Evolutionary conservation across 2,113 vertebrate species (phyloP).

Genomic region (Noctilio leporinus): DNA sequence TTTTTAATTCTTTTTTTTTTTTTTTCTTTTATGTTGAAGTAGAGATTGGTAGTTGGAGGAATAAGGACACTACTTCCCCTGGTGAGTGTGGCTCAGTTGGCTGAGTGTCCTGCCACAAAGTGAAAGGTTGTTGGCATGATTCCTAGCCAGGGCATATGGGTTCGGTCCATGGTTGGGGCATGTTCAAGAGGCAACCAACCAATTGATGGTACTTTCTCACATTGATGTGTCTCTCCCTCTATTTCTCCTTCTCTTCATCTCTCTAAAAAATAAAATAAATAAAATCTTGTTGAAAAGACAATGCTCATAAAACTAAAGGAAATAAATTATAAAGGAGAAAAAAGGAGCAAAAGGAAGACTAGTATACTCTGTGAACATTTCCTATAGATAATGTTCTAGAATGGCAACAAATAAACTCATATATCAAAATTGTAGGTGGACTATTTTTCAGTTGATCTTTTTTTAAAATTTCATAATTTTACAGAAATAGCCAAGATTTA

Average conservation of each 20-base stretch:
- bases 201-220: too few species aligned
- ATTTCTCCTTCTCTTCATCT: too few species aligned
- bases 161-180: too few species aligned
- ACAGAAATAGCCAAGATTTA: neutral
- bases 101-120: too few species aligned
- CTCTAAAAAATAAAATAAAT: too few species aligned
- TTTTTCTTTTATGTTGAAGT: neutral
- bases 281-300: neutral
- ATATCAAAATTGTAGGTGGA: constrained; percentile 33
- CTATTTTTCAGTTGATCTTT: constrained; percentile 29
- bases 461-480: neutral
- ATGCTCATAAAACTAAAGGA: neutral
- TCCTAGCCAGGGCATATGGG: too few species aligned
- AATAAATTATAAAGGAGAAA: neutral
- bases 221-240: too few species aligned
- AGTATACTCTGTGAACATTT: constrained; percentile 27
- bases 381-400: constrained; percentile 38
- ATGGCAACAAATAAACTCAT: constrained; percentile 14
- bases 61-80: neutral
- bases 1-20: neutral
- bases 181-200: too few species aligned
- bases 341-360: neutral
- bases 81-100: too few species aligned
- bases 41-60: constrained; percentile 9
- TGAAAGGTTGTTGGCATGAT: too few species aligned